Conservation (phyloP, 2,113 vertebrate species). For the Neomonachus schauinslandi region DNA sequence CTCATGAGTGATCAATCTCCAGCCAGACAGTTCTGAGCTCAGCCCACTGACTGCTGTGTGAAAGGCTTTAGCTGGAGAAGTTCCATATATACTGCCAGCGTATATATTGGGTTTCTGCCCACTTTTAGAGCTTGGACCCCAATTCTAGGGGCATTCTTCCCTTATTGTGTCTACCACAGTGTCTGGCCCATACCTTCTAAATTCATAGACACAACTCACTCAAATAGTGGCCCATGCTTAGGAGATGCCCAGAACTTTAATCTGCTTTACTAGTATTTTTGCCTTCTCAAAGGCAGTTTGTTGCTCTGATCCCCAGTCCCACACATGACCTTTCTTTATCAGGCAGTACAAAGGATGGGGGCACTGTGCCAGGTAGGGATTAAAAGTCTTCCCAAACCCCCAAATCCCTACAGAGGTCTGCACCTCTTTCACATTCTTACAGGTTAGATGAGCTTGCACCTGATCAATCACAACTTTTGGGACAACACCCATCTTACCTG, state of each 20-base stretch:
- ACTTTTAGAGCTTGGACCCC: neutral
- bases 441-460: neutral
- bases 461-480: neutral
- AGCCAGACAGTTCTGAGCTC: neutral
- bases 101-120: neutral
- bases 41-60: neutral
- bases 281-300: neutral
- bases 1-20: neutral
- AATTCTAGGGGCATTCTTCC: neutral
- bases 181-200: neutral
- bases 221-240: neutral
- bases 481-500: neutral
- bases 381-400: neutral
- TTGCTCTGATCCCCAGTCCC: neutral
- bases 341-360: neutral
- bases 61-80: neutral
- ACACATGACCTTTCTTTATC: neutral
- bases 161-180: neutral
- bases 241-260: neutral
- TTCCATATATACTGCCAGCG: neutral
- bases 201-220: neutral
- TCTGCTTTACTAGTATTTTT: neutral
- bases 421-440: neutral
- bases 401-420: neutral
- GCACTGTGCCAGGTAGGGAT: neutral